These are phyloP conservation scores for Copidosoma floridanum DNA, from an alignment of 1,140 invertebrate genomes.

Conservation along the genomic window DNA sequence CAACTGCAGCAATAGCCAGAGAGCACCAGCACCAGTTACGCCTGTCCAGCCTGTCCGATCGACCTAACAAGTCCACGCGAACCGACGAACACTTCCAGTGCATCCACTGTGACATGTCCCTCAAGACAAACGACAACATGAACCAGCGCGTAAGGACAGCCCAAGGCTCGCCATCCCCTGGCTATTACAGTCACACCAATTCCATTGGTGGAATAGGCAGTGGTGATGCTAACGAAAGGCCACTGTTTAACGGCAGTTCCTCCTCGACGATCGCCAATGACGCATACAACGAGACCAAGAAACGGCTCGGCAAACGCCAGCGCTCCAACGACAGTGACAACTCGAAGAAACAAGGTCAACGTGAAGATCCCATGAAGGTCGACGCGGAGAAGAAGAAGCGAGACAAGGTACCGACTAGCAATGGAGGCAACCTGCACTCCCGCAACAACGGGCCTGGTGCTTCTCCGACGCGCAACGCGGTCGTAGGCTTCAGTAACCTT, in stretches of 20 bases:
- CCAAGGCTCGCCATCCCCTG: constrained; percentile 45
- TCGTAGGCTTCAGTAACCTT: constrained; percentile 70
- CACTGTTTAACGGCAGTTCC: constrained; percentile 24
- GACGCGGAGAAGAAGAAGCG: constrained; percentile 32
- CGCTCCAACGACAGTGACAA: constrained; percentile 25
- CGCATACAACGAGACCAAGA: constrained; percentile 52
- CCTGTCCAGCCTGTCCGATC: constrained; percentile 72
- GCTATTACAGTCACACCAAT: constrained; percentile 40
- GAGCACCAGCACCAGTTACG: too few species aligned
- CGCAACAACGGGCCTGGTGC: constrained; percentile 65
- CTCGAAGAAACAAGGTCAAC: constrained; percentile 28
- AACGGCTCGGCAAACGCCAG: constrained; percentile 44
- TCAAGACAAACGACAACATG: constrained; percentile 88
- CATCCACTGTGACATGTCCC: constrained; percentile 74
- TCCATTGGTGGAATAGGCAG: constrained; percentile 41
- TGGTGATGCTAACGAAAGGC: constrained; percentile 37
- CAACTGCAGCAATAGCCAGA: neutral
- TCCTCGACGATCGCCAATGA: constrained; percentile 56
- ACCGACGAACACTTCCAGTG: constrained; percentile 77
- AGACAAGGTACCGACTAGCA: constrained; percentile 31
- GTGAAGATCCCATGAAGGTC: constrained; percentile 38
- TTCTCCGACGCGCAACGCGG: constrained; percentile 61
- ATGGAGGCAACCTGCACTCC: constrained; percentile 36
- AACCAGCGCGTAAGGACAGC: constrained; percentile 77
- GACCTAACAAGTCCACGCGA: constrained; percentile 73